Evolutionary conservation across 2,113 vertebrate genomes (phyloP).

Genomic region (Alaudala cheleensis): DNA sequence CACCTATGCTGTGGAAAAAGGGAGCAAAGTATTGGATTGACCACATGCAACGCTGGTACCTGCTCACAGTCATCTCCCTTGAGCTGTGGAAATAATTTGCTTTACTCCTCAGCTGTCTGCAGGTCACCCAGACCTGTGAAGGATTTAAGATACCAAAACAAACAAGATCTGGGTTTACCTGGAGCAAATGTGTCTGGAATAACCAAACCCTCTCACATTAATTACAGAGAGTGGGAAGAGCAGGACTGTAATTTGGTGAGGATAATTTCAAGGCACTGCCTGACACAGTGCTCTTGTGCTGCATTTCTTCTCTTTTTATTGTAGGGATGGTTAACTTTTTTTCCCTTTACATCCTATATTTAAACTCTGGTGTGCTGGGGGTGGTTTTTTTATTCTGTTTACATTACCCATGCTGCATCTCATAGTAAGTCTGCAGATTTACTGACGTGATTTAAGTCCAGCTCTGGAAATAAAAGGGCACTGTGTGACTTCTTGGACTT

Average conservation of each 20-base stretch:
- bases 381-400: not conserved
- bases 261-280: conserved; percentile 80
- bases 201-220: conserved; percentile 79
- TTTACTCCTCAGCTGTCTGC: not conserved
- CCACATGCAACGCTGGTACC: not conserved
- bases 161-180: conserved; percentile 49
- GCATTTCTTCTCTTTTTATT: conserved; percentile 42
- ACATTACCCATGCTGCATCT: conserved; percentile 42
- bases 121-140: conserved; percentile 56
- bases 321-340: conserved; percentile 45
- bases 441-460: not conserved
- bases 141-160: conserved; percentile 65
- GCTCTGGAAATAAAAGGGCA: not conserved
- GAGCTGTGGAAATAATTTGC: not conserved
- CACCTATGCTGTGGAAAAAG: not conserved
- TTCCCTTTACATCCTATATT: conserved; percentile 48
- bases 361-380: conserved; percentile 29
- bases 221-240: conserved; percentile 80
- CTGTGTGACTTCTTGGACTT: not conserved
- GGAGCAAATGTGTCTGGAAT: conserved; percentile 81
- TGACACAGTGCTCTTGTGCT: conserved; percentile 8
- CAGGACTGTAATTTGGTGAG: conserved; percentile 77
- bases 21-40: not conserved
- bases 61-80: not conserved
- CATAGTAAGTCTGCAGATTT: conserved; percentile 38